Evolutionary conservation across 1,140 invertebrate genomes (phyloP).

Genomic region (Trichoplusia ni): DNA sequence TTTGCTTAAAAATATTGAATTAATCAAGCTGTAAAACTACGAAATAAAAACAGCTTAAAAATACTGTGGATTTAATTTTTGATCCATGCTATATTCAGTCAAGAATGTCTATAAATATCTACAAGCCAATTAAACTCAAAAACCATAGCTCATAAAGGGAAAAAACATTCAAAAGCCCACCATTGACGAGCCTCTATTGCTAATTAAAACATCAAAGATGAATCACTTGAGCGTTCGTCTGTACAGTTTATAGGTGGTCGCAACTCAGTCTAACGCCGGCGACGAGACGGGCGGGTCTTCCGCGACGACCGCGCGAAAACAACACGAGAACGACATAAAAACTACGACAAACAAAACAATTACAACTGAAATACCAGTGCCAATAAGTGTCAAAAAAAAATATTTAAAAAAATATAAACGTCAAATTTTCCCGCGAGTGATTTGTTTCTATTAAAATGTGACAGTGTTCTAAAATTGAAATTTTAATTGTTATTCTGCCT

Average conservation of each 20-base stretch:
- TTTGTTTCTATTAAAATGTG: constrained; percentile 28
- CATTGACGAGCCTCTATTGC: constrained; percentile 2
- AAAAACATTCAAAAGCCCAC: not conserved
- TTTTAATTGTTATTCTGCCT: constrained; percentile 36
- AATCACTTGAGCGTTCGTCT: constrained; percentile 36
- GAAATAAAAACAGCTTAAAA: too few relatives aligned
- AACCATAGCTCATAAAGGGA: not conserved
- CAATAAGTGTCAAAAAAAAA: constrained; percentile 23
- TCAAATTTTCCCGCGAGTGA: not conserved
- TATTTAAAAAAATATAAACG: constrained; percentile 10
- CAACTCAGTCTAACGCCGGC: constrained; percentile 49
- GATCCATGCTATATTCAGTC: too few relatives aligned
- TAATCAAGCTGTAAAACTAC: too few relatives aligned
- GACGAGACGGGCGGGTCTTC: constrained; percentile 37
- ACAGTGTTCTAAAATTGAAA: constrained; percentile 35
- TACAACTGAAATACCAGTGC: constrained; percentile 17
- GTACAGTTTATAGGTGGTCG: constrained; percentile 38
- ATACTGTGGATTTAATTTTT: too few relatives aligned
- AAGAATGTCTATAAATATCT: too few relatives aligned
- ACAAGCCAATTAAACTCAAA: not conserved
- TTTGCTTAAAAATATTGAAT: too few relatives aligned
- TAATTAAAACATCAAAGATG: constrained; percentile 30
- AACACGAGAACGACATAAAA: constrained; percentile 21
- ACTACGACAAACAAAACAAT: constrained; percentile 41
- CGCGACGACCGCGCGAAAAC: constrained; percentile 19